Conservation (phyloP, 2,113 vertebrate species). For the Sapayoa aenigma region DNA sequence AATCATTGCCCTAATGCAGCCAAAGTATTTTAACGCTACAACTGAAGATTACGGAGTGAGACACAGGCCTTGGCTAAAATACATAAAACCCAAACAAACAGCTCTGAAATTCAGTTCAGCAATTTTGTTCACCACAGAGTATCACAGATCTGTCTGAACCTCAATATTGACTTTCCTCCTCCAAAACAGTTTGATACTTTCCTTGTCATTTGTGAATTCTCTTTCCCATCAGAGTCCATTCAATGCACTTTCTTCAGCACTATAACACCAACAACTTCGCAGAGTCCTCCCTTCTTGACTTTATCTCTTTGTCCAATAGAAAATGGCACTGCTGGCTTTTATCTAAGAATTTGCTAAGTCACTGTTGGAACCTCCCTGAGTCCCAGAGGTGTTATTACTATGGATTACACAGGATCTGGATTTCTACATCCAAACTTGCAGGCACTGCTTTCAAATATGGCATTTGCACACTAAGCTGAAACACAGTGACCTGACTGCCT, state of each 20-base stretch:
- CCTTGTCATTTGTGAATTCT: neutral
- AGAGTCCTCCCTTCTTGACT: neutral
- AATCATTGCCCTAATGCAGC: neutral
- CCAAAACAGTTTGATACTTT: neutral
- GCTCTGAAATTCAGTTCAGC: neutral
- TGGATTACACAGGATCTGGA: neutral
- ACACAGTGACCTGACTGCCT: neutral
- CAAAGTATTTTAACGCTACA: neutral
- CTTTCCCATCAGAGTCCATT: neutral
- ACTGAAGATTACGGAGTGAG: neutral
- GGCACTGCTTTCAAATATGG: accelerated
- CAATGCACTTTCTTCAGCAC: neutral
- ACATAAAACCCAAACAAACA: neutral
- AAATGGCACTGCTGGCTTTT: neutral
- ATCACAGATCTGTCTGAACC: neutral
- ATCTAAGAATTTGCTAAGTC: neutral
- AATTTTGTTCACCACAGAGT: neutral
- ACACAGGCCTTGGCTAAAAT: neutral
- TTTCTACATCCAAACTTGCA: neutral
- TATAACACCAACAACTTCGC: neutral
- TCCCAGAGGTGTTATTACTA: neutral
- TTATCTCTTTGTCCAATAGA: neutral
- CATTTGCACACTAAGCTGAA: neutral
- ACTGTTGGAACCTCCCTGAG: neutral
- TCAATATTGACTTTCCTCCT: neutral